Evolutionary conservation across 2,113 vertebrate genomes (phyloP), one percentile per base, ranked within the genome.

Genomic region (Sminthopsis crassicaudata): DNA sequence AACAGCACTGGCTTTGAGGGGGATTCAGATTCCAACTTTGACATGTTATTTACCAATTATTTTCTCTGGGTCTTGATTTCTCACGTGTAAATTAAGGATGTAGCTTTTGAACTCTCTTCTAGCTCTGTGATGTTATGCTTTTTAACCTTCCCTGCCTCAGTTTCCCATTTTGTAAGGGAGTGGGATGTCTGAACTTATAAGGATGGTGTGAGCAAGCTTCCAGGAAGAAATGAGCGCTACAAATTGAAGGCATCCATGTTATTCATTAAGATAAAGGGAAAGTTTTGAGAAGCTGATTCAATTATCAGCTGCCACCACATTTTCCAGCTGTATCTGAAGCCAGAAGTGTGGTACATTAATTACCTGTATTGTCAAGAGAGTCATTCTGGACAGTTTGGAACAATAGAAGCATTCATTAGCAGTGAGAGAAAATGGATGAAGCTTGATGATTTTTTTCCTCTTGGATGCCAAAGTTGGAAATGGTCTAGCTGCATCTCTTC

Each of bases 381-480:
- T 95, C 95, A 96, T 92, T 97, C 94, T 93, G 94, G 94, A 97
- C 94, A 90, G 92, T 95, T 96, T 96, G 96, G 95, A 97, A 95
- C 95, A 97, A 97, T 96, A 96, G 95, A 94, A 97, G 92, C 96
- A 96, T 97, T 98, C 97, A 97, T 98, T 98, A 97, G 96, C 93
- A 52, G 96, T 96, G 89, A 94, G 93, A 97, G 96, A 96, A 97
- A 97, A 96, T 96, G 96, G 97, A 97, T 91, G 94, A 76, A 95
- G 67, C 91, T 94, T 94, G 95, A 96, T 88, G 91, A 51, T 94
- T 93, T 96, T 95, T 96, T 97, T 76, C 96, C 50, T 26, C 60
- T 95, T 93, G 89, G 96, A 96, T 90, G 97, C 98, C 97, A 97
- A 95, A 93, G 95, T 95, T 93, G 95, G 97, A 97, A 98, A 94